These are phyloP conservation scores for Macropodus opercularis DNA, from an alignment of 2,797 vertebrate species.

Conservation along the genomic window DNA sequence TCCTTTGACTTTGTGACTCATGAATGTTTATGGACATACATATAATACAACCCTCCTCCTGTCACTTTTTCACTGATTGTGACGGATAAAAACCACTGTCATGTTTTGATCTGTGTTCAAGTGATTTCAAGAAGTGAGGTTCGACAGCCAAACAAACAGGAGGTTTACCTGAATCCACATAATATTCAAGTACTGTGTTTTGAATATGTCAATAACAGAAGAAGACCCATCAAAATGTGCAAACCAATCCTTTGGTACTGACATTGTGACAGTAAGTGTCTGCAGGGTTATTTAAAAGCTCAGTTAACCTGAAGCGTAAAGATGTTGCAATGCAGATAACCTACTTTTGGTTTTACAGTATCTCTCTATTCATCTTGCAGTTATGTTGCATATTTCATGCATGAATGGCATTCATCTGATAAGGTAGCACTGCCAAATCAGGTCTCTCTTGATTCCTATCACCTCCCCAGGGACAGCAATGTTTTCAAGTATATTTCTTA, in stretches of 20 bases:
- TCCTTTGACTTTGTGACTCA: too few relatives aligned
- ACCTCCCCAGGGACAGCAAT: not conserved
- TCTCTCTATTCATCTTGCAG: not conserved
- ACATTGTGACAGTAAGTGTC: not conserved
- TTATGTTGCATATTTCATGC: not conserved
- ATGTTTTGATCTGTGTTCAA: constrained; percentile 25
- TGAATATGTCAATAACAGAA: not conserved
- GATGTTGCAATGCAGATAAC: not conserved
- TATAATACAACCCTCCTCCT: not conserved
- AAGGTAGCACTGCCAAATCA: constrained; percentile 5
- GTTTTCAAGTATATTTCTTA: constrained; percentile 11
- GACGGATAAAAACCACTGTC: not conserved
- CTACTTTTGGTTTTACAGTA: not conserved
- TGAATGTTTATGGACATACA: too few relatives aligned
- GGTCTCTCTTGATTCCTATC: constrained; percentile 35
- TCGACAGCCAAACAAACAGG: constrained; percentile 5
- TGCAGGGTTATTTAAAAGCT: not conserved
- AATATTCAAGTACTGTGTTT: constrained; percentile 2
- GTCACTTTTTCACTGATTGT: not conserved
- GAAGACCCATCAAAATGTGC: not conserved
- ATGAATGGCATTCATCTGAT: constrained; percentile 19
- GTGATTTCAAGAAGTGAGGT: too few relatives aligned
- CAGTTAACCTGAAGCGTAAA: too few relatives aligned
- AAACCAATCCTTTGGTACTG: not conserved
- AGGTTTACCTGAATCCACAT: constrained; percentile 51